Percentiles rank a stretch among this genome's conserved stretches.
Conservation (phyloP, 1,140 invertebrate species). For the Dinothrombium tinctorium region DNA sequence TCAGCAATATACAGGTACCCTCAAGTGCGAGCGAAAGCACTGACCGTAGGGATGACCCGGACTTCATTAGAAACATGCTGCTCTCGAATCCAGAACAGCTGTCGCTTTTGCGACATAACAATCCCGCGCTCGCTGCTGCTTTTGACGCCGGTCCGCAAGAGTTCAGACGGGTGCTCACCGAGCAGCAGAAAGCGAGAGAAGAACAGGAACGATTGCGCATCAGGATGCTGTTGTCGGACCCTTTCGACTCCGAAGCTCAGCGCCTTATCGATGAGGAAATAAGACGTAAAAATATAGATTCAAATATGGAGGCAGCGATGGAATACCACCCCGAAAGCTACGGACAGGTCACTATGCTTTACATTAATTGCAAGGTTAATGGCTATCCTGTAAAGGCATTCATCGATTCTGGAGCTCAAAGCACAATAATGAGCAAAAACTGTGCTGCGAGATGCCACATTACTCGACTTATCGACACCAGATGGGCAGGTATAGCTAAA, state of each 20-base stretch:
- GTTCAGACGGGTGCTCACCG: slow-evolving; percentile 52
- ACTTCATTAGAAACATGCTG: slow-evolving; percentile 65
- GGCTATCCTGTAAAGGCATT: slow-evolving; percentile 89
- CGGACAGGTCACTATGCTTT: slow-evolving; percentile 88
- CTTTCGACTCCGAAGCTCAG: slow-evolving; percentile 83
- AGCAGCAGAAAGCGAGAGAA: slow-evolving; percentile 45
- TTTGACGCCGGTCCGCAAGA: slow-evolving; percentile 51
- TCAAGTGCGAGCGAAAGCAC: background rate
- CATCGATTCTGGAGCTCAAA: slow-evolving; percentile 83
- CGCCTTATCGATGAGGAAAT: slow-evolving; percentile 85
- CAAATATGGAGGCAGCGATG: slow-evolving; percentile 95
- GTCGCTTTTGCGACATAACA: slow-evolving; percentile 72
- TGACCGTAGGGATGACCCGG: slow-evolving; percentile 66
- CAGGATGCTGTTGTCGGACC: slow-evolving; percentile 71
- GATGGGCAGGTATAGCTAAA: slow-evolving; percentile 78
- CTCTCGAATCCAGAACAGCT: slow-evolving; percentile 74
- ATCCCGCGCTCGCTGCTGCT: slow-evolving; percentile 71
- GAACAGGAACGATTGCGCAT: slow-evolving; percentile 55
- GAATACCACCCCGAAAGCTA: slow-evolving; percentile 95
- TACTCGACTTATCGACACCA: slow-evolving; percentile 72
- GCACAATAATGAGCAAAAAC: slow-evolving; percentile 74
- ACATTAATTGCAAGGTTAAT: slow-evolving; percentile 87
- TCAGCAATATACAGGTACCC: slow-evolving; percentile 59
- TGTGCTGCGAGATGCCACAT: slow-evolving; percentile 82
- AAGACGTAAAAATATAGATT: slow-evolving; percentile 33